These are phyloP conservation scores for Pogonomyrmex barbatus DNA, from an alignment of 1,140 invertebrate genomes.

Conservation along the genomic window DNA sequence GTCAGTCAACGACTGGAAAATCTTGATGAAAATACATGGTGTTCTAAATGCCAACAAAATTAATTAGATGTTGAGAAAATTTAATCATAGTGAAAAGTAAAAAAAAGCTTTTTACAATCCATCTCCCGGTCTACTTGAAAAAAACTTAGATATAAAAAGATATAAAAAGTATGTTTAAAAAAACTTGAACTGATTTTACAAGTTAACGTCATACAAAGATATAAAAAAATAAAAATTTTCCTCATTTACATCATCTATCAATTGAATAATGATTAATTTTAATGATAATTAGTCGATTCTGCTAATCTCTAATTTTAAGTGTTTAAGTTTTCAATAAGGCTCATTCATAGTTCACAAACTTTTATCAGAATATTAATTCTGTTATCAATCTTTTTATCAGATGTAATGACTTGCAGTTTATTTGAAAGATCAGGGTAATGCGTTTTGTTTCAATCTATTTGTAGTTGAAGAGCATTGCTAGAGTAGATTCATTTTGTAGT, in stretches of 20 bases:
- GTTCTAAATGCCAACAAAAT: background rate
- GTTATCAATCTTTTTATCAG: background rate
- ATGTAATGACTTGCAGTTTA: background rate
- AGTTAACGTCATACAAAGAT: background rate
- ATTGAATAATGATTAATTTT: background rate
- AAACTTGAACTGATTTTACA: background rate
- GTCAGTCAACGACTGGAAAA: constrained; percentile 51
- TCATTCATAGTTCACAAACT: background rate
- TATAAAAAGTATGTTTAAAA: background rate
- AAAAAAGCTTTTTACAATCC: background rate
- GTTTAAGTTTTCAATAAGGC: background rate
- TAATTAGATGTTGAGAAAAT: background rate
- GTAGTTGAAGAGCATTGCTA: no score
- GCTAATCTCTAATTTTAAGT: background rate
- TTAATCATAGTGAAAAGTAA: background rate
- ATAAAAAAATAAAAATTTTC: background rate
- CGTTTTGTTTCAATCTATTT: background rate
- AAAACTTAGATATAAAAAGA: background rate
- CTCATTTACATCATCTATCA: background rate
- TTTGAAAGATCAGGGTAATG: background rate
- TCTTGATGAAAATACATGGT: background rate
- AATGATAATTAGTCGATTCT: background rate
- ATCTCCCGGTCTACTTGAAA: background rate
- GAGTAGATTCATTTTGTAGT: no score
- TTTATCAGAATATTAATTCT: background rate